phyloP scores from a whole-genome alignment of 2,113 vertebrate species.

The Atrichornis clamosus region DNA sequence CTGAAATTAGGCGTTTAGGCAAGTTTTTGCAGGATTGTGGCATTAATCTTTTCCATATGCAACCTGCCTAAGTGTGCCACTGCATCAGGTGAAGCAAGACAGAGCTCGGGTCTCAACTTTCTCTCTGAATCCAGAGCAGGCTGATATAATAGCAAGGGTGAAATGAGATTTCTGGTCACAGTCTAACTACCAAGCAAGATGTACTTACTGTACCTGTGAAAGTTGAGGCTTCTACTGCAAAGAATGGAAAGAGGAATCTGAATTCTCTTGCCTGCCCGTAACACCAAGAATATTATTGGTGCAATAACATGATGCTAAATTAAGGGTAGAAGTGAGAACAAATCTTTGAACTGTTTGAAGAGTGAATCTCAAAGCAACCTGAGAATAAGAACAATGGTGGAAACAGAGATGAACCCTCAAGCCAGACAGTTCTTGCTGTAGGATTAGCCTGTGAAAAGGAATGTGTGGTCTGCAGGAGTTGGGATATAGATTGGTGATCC shows the following conservation, averaged over 20 bases:
- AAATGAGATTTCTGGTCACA: background rate
- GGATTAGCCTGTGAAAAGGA: background rate
- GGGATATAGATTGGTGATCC: background rate
- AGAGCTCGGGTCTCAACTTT: background rate
- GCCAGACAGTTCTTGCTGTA: background rate
- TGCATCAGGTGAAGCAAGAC: background rate
- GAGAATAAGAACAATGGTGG: background rate
- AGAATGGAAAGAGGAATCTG: background rate
- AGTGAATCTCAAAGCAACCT: background rate
- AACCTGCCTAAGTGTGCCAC: background rate
- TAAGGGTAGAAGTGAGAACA: background rate
- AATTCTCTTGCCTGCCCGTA: background rate
- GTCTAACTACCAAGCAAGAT: background rate
- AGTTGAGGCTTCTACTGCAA: background rate
- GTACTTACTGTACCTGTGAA: background rate
- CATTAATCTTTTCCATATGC: slow-evolving; percentile 1
- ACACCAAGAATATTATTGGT: background rate
- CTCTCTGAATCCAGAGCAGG: background rate
- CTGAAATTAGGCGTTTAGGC: background rate
- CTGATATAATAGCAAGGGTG: background rate
- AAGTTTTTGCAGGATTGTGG: background rate
- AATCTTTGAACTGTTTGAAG: background rate
- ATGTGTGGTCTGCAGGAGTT: background rate
- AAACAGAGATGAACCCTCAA: background rate
- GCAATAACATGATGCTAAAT: background rate